Conservation (phyloP, 2,888 invertebrate species). For the Tenthredo notha region DNA sequence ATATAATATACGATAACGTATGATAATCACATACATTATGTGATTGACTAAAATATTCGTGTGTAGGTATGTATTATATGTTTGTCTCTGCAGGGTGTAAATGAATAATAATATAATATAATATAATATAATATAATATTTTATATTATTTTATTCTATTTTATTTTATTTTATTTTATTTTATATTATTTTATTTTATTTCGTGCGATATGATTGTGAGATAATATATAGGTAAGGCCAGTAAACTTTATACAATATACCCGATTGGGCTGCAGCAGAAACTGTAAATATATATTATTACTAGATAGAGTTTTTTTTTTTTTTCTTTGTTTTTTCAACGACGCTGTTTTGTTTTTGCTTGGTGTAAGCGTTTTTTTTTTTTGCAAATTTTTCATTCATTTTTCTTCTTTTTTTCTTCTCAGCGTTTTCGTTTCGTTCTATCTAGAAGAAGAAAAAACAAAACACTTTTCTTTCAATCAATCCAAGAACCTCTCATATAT, state of each 20-base stretch:
- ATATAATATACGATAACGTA: constrained; percentile 5
- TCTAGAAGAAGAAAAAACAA: too few relatives aligned
- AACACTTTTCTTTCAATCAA: constrained; percentile 1
- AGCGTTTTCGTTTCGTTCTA: background rate
- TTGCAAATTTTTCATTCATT: constrained; percentile 17
- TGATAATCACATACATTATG: background rate
- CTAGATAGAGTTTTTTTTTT: constrained; percentile 54
- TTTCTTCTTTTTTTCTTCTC: background rate
- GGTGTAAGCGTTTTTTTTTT: constrained; percentile 59
- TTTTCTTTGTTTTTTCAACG: background rate
- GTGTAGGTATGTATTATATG: background rate
- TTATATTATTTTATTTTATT: background rate
- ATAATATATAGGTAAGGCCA: background rate
- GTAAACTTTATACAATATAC: background rate
- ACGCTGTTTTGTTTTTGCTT: constrained; percentile 62
- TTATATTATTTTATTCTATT: background rate
- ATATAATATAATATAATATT: too few relatives aligned
- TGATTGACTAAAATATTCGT: background rate
- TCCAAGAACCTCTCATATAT: constrained; percentile 39
- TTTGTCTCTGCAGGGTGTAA: background rate
- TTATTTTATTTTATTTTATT: background rate
- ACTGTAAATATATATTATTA: constrained; percentile 1
- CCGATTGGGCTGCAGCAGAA: background rate
- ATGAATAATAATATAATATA: background rate
- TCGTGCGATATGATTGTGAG: background rate